Percentiles rank a stretch among this genome's conserved stretches.
These are phyloP conservation scores for Horisme vitalbata DNA, from an alignment of 2,888 invertebrate genomes.

Conservation along the genomic window DNA sequence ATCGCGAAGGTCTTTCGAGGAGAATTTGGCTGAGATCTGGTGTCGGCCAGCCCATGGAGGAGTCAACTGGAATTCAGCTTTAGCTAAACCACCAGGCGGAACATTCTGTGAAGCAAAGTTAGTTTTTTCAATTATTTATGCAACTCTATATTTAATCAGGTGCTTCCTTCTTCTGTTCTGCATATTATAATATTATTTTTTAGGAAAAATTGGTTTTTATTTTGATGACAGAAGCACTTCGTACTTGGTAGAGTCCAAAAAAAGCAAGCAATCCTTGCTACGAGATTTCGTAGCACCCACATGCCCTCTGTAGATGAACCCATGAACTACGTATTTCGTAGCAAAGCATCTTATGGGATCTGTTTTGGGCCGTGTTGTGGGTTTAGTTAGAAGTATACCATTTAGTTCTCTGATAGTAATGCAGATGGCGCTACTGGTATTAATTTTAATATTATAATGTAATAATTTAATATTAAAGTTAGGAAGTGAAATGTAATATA, in stretches of 20 bases:
- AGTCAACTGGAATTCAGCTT: constrained; percentile 88
- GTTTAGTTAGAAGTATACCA: background rate
- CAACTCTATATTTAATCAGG: too few relatives aligned
- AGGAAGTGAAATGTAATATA: too few relatives aligned
- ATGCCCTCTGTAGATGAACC: constrained; percentile 5
- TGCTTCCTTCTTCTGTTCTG: too few relatives aligned
- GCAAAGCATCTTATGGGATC: background rate
- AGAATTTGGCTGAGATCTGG: constrained; percentile 93
- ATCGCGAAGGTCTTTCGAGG: constrained; percentile 93
- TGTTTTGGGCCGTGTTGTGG: too few relatives aligned
- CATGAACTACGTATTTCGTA: constrained; percentile 3
- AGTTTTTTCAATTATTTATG: background rate
- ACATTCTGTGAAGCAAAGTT: constrained; percentile 36
- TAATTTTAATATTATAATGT: background rate
- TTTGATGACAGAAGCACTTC: background rate
- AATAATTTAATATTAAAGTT: too few relatives aligned
- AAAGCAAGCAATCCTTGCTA: background rate
- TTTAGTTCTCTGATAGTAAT: background rate
- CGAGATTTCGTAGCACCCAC: background rate
- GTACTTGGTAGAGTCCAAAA: too few relatives aligned
- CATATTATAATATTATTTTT: too few relatives aligned
- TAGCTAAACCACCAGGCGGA: constrained; percentile 86
- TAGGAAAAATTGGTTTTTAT: too few relatives aligned
- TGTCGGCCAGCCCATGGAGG: constrained; percentile 91
- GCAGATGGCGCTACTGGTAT: constrained; percentile 37